Evolutionary conservation across 2,797 vertebrate species (phyloP).

Genomic region (Hippoglossus hippoglossus): DNA sequence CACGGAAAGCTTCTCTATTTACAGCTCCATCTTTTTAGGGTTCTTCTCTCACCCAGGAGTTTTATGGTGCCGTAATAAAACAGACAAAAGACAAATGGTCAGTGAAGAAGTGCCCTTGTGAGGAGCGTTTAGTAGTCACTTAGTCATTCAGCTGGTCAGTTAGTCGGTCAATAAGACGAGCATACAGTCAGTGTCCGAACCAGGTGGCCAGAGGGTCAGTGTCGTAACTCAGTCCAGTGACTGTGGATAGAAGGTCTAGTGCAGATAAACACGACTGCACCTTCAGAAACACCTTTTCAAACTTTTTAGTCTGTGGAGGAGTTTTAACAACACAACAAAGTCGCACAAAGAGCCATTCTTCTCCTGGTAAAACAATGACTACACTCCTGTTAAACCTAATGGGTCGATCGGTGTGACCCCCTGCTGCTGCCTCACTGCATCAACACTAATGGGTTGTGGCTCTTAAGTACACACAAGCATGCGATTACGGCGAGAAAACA

Average conservation of each 20-base stretch:
- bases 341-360: constrained; percentile 2
- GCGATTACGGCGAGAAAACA: constrained; percentile 22
- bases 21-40: constrained; percentile 64
- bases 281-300: not conserved
- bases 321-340: not conserved
- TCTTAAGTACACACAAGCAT: constrained; percentile 41
- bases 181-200: constrained; percentile 22
- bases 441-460: constrained; percentile 68
- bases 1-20: constrained; percentile 48
- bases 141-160: constrained; percentile 63
- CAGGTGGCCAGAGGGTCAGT: constrained; percentile 15
- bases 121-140: constrained; percentile 52
- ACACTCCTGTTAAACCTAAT: constrained; percentile 46
- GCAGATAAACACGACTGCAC: not conserved
- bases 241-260: not conserved
- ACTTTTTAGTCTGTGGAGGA: not conserved
- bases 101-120: constrained; percentile 59
- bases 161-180: constrained; percentile 45
- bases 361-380: constrained; percentile 31
- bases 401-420: constrained; percentile 48
- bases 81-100: constrained; percentile 76
- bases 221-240: constrained; percentile 6
- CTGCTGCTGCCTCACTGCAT: constrained; percentile 53
- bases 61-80: constrained; percentile 74
- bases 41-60: constrained; percentile 51